phyloP scores from a whole-genome alignment of 1,140 invertebrate genomes.

The Ceratosolen solmsi region DNA sequence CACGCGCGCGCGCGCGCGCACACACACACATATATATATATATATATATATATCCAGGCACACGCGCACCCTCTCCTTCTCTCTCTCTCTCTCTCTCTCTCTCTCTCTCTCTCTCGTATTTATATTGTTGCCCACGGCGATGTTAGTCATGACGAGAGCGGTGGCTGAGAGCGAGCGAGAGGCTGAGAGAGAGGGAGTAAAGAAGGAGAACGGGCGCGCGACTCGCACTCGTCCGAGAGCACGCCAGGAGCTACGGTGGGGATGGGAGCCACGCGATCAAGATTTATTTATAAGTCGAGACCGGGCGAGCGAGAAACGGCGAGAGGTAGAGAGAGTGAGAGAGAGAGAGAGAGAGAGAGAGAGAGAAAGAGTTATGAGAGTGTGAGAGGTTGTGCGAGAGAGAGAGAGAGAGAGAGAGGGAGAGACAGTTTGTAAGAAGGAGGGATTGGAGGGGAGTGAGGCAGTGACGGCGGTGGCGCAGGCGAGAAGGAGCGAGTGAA shows the following conservation, averaged over 20 bases:
- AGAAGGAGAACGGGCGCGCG: constrained; percentile 45
- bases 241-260: constrained; percentile 60
- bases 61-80: too few relatives aligned
- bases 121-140: constrained; percentile 24
- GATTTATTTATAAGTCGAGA: constrained; percentile 73
- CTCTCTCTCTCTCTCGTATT: constrained; percentile 25
- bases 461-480: background rate
- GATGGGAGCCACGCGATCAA: constrained; percentile 73
- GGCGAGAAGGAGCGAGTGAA: constrained; percentile 26
- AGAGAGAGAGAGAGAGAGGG: background rate
- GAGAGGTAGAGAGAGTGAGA: constrained; percentile 22
- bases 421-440: constrained; percentile 2
- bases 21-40: too few relatives aligned
- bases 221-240: constrained; percentile 53
- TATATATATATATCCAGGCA: too few relatives aligned
- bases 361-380: background rate
- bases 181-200: constrained; percentile 22
- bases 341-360: constrained; percentile 1
- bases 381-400: background rate
- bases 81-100: constrained; percentile 28
- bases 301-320: background rate
- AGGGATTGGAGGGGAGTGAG: background rate
- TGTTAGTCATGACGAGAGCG: constrained; percentile 20
- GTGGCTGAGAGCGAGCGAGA: background rate
- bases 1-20: too few relatives aligned